Conservation (phyloP, 2,797 vertebrate genomes). For the Calcarius lapponicus region DNA sequence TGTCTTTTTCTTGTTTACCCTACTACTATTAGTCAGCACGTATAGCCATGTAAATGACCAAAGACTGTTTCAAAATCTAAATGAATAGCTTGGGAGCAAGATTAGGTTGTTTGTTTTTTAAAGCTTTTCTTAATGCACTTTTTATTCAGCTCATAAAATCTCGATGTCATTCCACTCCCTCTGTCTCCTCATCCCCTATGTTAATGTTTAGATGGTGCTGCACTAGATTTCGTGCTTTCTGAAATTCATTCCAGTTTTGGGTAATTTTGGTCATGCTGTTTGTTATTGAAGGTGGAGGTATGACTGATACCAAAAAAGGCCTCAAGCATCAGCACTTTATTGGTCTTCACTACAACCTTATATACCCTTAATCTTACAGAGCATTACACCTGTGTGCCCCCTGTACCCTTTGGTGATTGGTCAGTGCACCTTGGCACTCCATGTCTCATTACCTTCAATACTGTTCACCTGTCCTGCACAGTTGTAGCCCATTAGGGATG, state of each 20-base stretch:
- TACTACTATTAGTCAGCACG: background rate
- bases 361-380: background rate
- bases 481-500: background rate
- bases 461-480: background rate
- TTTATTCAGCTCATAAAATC: background rate
- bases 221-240: background rate
- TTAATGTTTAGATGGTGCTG: background rate
- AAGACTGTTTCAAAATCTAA: background rate
- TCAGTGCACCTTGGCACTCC: background rate
- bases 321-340: background rate
- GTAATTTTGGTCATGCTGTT: background rate
- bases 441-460: background rate
- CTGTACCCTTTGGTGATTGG: background rate
- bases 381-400: background rate
- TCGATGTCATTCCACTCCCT: background rate
- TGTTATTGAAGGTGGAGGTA: background rate
- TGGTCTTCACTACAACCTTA: background rate
- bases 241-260: background rate
- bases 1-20: background rate
- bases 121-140: background rate
- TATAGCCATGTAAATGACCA: background rate
- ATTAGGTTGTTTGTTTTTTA: background rate
- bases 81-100: background rate
- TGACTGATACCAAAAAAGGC: background rate
- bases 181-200: background rate